Evolutionary conservation across 2,797 vertebrate species (phyloP).

Genomic region (Buphagus erythrorhynchus): DNA sequence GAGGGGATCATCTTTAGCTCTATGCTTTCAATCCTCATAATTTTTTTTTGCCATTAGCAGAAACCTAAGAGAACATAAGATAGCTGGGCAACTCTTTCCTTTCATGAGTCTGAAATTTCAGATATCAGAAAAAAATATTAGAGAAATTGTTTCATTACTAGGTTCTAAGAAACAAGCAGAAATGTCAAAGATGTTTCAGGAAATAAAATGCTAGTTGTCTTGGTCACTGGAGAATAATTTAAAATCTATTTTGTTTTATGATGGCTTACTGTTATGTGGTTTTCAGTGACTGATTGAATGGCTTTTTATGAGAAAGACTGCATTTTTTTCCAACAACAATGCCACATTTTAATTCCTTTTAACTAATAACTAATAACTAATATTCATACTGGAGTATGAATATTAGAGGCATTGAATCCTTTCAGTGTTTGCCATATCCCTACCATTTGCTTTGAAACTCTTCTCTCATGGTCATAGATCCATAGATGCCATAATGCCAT

Average conservation of each 20-base stretch:
- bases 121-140: not conserved
- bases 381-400: not conserved
- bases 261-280: not conserved
- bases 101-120: not conserved
- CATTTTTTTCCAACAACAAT: not conserved
- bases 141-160: not conserved
- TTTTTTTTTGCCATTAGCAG: not conserved
- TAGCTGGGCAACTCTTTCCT: not conserved
- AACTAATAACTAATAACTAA: not conserved
- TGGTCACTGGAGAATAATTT: slow-evolving; percentile 16
- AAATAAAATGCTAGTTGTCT: slow-evolving; percentile 1
- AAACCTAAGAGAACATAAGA: not conserved
- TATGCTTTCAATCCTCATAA: not conserved
- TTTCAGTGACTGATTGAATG: not conserved
- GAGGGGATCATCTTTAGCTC: not conserved
- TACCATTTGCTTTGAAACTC: not conserved
- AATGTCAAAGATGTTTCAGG: not conserved
- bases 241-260: slow-evolving; percentile 3
- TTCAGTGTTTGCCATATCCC: not conserved
- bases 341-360: not conserved
- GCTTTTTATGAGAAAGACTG: not conserved
- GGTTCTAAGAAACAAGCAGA: not conserved
- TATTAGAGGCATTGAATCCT: not conserved
- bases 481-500: not conserved
- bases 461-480: not conserved